These are phyloP conservation scores for Andrena cerasifolii DNA, from an alignment of 1,140 invertebrate species.

Conservation along the genomic window DNA sequence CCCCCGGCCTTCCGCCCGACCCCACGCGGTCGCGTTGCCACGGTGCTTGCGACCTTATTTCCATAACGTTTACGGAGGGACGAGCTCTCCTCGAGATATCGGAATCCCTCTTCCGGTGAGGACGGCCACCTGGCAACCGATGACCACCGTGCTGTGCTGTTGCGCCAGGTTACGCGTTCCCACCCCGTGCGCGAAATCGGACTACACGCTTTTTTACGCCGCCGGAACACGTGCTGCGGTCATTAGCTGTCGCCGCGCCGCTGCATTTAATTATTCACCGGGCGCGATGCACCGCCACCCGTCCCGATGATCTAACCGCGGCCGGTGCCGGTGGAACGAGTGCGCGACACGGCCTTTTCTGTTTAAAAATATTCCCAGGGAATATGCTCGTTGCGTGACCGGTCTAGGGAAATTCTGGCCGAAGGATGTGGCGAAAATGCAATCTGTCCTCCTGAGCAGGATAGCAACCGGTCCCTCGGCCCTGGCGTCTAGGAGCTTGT, in stretches of 20 bases:
- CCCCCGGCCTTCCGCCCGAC: conserved; percentile 25
- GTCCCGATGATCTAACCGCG: background rate
- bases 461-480: background rate
- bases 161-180: conserved; percentile 52
- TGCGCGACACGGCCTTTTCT: background rate
- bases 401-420: no score
- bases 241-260: conserved; percentile 23
- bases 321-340: background rate
- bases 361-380: background rate
- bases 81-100: conserved; percentile 63
- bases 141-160: conserved; percentile 57
- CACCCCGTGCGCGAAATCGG: conserved; percentile 23
- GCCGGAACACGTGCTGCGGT: conserved; percentile 55
- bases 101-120: conserved; percentile 75
- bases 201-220: conserved; percentile 38
- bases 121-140: conserved; percentile 67
- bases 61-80: conserved; percentile 65
- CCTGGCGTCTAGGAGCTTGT: background rate
- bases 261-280: conserved; percentile 33
- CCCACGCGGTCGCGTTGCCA: conserved; percentile 49
- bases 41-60: conserved; percentile 74
- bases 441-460: no score
- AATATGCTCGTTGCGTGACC: background rate
- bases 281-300: background rate
- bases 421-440: no score